Base-by-base conservation (phyloP, 1,140 invertebrate genomes). In the Euura lappo region DNA sequence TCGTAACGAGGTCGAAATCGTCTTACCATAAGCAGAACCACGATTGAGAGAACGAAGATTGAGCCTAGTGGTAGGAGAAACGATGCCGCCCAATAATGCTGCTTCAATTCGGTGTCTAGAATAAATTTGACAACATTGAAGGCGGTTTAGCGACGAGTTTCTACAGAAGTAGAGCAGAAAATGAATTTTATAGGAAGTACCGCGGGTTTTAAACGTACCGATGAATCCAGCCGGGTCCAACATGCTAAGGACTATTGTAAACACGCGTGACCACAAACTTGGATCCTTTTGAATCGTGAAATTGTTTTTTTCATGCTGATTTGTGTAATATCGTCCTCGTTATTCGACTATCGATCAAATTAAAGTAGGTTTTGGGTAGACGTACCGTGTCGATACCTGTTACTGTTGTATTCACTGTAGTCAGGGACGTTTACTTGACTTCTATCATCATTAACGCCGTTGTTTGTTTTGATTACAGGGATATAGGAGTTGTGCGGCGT, bases 11-110 rank as follows among this genome's bases (percentile, higher is more conserved):
- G 28, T 28, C 28, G 28, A n/a, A 46, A 45, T 73, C 45, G n/a
- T 72, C 28, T 79, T 85, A 86, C 85, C 85, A 86, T 86, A 5
- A 85, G 71, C 64, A 86, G 69, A 74, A 86, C 72, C 7, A 85
- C 72, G 7, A 83, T 7, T 44, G 77, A 79, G 28, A 84, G 77
- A 70, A 85, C 72, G 68, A 84, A 79, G 68, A 85, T 78, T 10
- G 83, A 83, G 43, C 81, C 84, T 11, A 80, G 66, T 44, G 84
- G 84, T 70, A 86, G 60, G 44, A 85, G 74, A 42, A 82, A 81
- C 42, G 83, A 81, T 69, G 79, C 77, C 11, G 83, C 73, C 78
- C 83, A 81, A 74, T 84, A 84, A 60, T 80, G 79, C 79, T 72
- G 78, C 66, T 80, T 79, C 66, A 81, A 65, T 70, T 80, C 79